phyloP scores from a whole-genome alignment of 2,888 invertebrate species.

The Clivina fossor region DNA sequence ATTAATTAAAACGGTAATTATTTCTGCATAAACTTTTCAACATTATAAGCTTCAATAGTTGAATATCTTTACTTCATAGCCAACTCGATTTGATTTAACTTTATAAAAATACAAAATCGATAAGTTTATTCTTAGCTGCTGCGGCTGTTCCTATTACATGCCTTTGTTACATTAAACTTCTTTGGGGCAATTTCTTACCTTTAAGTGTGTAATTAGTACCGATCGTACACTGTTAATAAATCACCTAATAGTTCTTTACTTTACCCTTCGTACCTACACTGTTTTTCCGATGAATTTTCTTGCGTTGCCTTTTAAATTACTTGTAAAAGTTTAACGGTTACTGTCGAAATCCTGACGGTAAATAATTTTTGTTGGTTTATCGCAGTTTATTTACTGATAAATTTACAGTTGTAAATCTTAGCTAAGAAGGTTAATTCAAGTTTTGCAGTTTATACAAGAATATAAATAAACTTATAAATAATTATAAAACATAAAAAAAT shows the following conservation, averaged over 20 bases:
- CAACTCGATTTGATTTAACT: slow-evolving; percentile 17
- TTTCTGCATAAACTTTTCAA: slow-evolving; percentile 10
- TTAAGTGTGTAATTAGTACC: slow-evolving; percentile 23
- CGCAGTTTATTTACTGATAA: no score
- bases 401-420: no score
- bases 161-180: slow-evolving; percentile 17
- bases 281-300: slow-evolving; percentile 3
- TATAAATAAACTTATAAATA: no score
- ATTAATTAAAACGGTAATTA: slow-evolving; percentile 18
- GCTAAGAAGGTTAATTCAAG: no score
- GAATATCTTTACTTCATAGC: no score
- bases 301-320: no score
- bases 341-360: no score
- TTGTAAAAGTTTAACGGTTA: no score
- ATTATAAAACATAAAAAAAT: no score
- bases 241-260: slow-evolving; percentile 1
- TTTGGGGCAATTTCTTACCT: slow-evolving; percentile 23
- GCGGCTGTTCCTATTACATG: slow-evolving; percentile 10
- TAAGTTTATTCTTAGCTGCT: slow-evolving; percentile 14
- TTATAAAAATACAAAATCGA: slow-evolving; percentile 19
- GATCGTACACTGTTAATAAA: slow-evolving; percentile 15
- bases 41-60: slow-evolving; percentile 8
- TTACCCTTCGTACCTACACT: slow-evolving; percentile 7
- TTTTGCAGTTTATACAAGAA: no score
- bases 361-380: no score